phyloP scores from a whole-genome alignment of 2,888 invertebrate genomes.

The Limnephilus auricula region DNA sequence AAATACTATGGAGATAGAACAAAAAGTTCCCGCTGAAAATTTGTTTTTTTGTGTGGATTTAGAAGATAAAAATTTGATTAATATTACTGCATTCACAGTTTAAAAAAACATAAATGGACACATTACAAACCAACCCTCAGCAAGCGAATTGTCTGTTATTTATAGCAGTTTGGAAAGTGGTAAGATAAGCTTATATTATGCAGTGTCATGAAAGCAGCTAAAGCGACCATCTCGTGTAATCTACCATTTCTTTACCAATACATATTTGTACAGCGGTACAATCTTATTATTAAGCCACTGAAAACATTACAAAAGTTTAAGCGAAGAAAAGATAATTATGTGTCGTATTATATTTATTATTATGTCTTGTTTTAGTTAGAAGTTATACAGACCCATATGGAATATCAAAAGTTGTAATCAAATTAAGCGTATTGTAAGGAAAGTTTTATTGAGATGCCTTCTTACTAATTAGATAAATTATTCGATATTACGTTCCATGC shows the following conservation, averaged over 20 bases:
- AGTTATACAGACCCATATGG: neutral
- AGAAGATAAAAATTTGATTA: no score
- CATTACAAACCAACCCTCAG: no score
- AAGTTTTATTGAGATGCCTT: neutral
- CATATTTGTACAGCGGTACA: neutral
- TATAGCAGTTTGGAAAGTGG: no score
- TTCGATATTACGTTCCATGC: no score
- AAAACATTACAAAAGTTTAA: neutral
- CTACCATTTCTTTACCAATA: neutral
- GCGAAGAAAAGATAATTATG: neutral
- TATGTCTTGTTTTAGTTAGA: neutral
- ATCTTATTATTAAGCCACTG: neutral
- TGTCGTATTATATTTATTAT: neutral
- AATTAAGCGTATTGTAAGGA: neutral
- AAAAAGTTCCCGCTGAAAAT: no score
- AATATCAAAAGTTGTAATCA: neutral
- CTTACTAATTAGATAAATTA: no score
- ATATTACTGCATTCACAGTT: no score
- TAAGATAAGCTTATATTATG: no score
- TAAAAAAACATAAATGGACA: no score
- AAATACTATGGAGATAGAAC: no score
- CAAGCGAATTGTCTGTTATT: no score
- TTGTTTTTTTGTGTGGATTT: no score
- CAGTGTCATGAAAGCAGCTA: neutral
- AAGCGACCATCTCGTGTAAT: neutral